These are phyloP conservation scores for Dendrolimus kikuchii DNA, from an alignment of 1,140 invertebrate species.

Conservation along the genomic window DNA sequence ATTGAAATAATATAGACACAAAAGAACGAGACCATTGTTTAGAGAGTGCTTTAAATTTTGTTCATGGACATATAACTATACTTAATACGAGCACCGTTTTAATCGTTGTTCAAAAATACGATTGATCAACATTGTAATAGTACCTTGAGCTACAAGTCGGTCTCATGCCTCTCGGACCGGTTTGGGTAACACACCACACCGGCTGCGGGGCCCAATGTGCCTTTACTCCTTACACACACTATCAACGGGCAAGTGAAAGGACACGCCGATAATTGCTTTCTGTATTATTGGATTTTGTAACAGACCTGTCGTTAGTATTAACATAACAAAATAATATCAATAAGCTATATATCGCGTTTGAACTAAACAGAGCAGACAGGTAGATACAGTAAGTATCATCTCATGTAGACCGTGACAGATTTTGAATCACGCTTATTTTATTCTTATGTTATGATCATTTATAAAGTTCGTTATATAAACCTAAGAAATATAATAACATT, in stretches of 20 bases:
- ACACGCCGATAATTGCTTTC: slow-evolving; percentile 62
- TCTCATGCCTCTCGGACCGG: slow-evolving; percentile 61
- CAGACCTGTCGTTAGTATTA: slow-evolving; percentile 23
- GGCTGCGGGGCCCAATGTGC: slow-evolving; percentile 49
- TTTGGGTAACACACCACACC: slow-evolving; percentile 61
- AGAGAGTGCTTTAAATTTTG: background rate
- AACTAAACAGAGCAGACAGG: no score
- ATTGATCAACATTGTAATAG: slow-evolving; percentile 64
- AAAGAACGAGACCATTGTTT: background rate
- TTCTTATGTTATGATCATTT: no score
- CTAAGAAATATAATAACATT: background rate
- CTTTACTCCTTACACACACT: slow-evolving; percentile 38
- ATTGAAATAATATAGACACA: background rate
- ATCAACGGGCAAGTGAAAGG: slow-evolving; percentile 62
- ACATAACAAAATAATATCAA: slow-evolving; percentile 22
- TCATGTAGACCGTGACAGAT: background rate
- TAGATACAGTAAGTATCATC: no score
- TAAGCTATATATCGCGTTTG: no score
- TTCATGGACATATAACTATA: slow-evolving; percentile 12
- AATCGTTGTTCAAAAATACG: slow-evolving; percentile 55
- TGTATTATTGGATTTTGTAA: slow-evolving; percentile 58
- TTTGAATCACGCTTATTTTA: no score
- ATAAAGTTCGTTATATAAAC: no score
- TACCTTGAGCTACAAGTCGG: slow-evolving; percentile 58
- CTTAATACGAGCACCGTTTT: slow-evolving; percentile 27